Percentiles rank a stretch among this genome's conserved stretches.
Conservation (phyloP, 2,888 invertebrate genomes). For the Phyllotreta cruciferae region DNA sequence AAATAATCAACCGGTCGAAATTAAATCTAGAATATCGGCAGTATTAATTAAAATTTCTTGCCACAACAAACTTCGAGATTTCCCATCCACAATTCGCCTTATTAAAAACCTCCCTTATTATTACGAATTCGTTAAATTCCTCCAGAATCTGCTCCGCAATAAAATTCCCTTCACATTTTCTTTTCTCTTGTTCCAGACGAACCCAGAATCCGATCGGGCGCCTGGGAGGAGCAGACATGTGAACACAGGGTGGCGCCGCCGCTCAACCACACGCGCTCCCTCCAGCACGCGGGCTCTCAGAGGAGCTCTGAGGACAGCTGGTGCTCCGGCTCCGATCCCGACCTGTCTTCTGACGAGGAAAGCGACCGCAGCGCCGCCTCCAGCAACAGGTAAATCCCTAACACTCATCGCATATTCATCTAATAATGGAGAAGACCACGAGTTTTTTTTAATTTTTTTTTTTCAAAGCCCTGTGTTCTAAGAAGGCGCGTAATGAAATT, state of each 20-base stretch:
- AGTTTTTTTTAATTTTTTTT: too few relatives aligned
- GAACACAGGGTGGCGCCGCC: slow-evolving; percentile 63
- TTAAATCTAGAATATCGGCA: neutral
- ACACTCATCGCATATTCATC: too few relatives aligned
- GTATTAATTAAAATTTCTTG: slow-evolving; percentile 1
- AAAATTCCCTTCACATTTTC: too few relatives aligned
- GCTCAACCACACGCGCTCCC: slow-evolving; percentile 62
- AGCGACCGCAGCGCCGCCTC: slow-evolving; percentile 63
- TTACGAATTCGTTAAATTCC: too few relatives aligned
- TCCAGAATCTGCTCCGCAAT: too few relatives aligned
- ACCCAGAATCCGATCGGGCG: slow-evolving; percentile 77
- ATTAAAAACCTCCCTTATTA: too few relatives aligned
- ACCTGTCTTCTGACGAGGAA: slow-evolving; percentile 70
- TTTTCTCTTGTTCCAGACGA: slow-evolving; percentile 76
- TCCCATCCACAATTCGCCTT: too few relatives aligned
- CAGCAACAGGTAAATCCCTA: slow-evolving; percentile 61
- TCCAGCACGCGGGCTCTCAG: slow-evolving; percentile 57
- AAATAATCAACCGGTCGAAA: neutral
- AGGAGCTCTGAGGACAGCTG: slow-evolving; percentile 70
- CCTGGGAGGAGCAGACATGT: slow-evolving; percentile 76
- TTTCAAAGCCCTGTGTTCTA: too few relatives aligned
- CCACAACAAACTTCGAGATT: too few relatives aligned
- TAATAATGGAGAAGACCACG: too few relatives aligned
- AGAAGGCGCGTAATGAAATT: too few relatives aligned
- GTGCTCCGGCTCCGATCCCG: slow-evolving; percentile 71